Base-by-base conservation (phyloP, 2,113 vertebrate species). In the Seriola aureovittata region DNA sequence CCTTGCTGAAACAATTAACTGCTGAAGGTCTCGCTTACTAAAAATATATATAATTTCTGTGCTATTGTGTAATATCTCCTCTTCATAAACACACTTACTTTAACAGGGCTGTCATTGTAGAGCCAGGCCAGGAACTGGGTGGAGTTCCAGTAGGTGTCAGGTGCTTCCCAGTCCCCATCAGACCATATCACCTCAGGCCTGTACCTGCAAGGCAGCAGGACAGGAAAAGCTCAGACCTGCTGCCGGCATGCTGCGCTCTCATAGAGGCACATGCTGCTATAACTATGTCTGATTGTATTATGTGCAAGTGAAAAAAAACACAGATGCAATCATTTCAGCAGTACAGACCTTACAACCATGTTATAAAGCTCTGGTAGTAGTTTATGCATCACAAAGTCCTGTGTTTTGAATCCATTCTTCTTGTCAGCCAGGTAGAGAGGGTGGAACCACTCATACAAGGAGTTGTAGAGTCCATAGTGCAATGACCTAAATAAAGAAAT, bases 161-260 rank as follows among this genome's bases (percentile, higher is more conserved):
- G 96, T 21, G 96, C 95, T 78, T 99, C 98, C 98, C 97, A 99
- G 78, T 99, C 98, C 14, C 98, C 98, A 75, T 99, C 98, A 2
- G 98, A 99, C 98, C 98, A 99, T 86, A 99, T 96, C 88, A 99
- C 19, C 44, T 99, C 98, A 75, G 98, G 98, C 82, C 94, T 94
- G 88, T 99, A 99, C 34, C 93, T 94, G 80, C 36, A 58, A 36
- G 48, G 19, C 3, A 85, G 68, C 9, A 34, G 36, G 3, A 66
- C 40, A 8, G 1, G 8, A 54, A 64, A 55, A 6, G 50, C 52
- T 76, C 12, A 52, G 58, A 52, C 9, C 38, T 25, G 5, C 3
- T 60, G 17, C 36, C 21, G 3, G 8, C 16, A 50, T 23, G 25
- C 3, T 13, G 5, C 34, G 7, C 3, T 14, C 16, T 40, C 21